A percentile compares a stretch with the other conserved stretches of the same genome.
phyloP scores from a whole-genome alignment of 2,888 invertebrate species.

The Andrena bucephala region DNA sequence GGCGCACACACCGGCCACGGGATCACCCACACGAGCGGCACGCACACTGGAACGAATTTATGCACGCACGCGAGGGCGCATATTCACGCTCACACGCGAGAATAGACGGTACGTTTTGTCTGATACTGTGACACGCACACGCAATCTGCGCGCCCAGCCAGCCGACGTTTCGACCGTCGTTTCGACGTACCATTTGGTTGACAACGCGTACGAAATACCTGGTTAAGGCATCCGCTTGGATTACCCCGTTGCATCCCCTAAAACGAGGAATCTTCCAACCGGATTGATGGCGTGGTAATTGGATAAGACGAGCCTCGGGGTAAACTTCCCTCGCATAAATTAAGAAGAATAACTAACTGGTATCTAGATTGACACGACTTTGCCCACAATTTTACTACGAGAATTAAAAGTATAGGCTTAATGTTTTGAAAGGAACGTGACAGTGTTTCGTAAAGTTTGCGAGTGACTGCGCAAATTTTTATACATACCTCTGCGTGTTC shows the following conservation, averaged over 20 bases:
- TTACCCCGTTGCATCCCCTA: constrained; percentile 24
- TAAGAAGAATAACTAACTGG: too few species aligned
- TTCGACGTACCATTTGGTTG: constrained; percentile 58
- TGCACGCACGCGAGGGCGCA: constrained; percentile 67
- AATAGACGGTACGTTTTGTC: constrained; percentile 50
- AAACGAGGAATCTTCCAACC: background rate
- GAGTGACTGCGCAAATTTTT: too few species aligned
- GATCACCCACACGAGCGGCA: constrained; percentile 49
- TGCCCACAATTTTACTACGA: too few species aligned
- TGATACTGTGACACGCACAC: constrained; percentile 54
- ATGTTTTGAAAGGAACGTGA: too few species aligned
- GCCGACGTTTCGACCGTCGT: constrained; percentile 49
- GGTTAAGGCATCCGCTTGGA: constrained; percentile 31
- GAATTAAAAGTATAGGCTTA: too few species aligned
- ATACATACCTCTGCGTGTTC: too few species aligned
- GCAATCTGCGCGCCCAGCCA: constrained; percentile 37
- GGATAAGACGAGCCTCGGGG: background rate
- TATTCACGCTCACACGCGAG: constrained; percentile 62
- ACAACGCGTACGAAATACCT: constrained; percentile 56
- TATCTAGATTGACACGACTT: too few species aligned
- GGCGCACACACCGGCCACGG: constrained; percentile 17
- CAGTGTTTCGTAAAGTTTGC: too few species aligned
- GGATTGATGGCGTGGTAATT: constrained; percentile 11
- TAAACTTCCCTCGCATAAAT: background rate
- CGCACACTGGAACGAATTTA: constrained; percentile 40